phyloP scores from a whole-genome alignment of 2,797 vertebrate species.

The Scarus forsteni region DNA sequence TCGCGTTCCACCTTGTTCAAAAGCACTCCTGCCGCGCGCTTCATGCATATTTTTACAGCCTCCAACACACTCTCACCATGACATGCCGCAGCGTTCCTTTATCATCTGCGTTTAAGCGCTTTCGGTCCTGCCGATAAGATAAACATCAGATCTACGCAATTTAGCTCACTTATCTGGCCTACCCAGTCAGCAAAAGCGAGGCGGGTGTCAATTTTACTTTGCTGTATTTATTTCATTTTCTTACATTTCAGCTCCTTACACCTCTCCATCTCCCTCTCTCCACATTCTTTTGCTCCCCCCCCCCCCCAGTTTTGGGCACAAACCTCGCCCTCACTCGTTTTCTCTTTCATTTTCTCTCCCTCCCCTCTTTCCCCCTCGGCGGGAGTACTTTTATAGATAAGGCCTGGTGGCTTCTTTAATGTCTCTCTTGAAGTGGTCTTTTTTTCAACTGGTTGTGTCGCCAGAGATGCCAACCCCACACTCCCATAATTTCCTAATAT shows the following conservation, averaged over 20 bases:
- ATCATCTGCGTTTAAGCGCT: constrained; percentile 76
- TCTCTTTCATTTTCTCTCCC: constrained; percentile 60
- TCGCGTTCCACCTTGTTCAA: constrained; percentile 75
- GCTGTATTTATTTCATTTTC: constrained; percentile 77
- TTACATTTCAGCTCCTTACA: constrained; percentile 64
- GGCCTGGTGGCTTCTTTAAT: constrained; percentile 80
- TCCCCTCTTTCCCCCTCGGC: constrained; percentile 52
- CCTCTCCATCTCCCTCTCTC: constrained; percentile 52
- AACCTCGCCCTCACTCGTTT: constrained; percentile 53
- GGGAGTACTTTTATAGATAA: constrained; percentile 79
- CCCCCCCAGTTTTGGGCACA: constrained; percentile 40
- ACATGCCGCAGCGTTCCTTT: constrained; percentile 69
- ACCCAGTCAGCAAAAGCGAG: constrained; percentile 85
- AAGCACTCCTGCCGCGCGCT: constrained; percentile 59
- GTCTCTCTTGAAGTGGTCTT: constrained; percentile 70
- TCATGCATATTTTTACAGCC: constrained; percentile 70
- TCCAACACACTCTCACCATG: constrained; percentile 67
- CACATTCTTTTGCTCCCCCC: constrained; percentile 41
- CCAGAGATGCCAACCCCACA: constrained; percentile 63
- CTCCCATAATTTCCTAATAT: constrained; percentile 58
- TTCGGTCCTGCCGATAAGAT: constrained; percentile 83
- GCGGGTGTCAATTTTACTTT: constrained; percentile 83
- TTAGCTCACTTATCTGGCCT: constrained; percentile 86
- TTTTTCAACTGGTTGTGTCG: constrained; percentile 39
- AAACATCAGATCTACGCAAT: constrained; percentile 86